phyloP scores from a whole-genome alignment of 2,888 invertebrate species.

The Pristionchus arcanus region DNA sequence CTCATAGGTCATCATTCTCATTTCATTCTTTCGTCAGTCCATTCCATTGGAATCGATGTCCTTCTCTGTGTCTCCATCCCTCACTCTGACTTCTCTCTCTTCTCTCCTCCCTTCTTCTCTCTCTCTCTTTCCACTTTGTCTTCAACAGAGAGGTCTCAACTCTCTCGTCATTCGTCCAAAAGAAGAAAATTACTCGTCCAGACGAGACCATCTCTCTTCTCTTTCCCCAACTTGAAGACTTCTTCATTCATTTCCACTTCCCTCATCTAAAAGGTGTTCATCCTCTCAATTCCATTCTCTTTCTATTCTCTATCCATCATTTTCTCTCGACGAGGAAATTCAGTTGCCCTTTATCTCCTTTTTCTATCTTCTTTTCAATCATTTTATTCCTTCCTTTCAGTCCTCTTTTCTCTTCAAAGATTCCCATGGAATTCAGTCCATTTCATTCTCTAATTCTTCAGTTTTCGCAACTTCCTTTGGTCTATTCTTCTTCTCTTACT shows the following conservation, averaged over 20 bases:
- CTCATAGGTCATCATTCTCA: conserved; percentile 52
- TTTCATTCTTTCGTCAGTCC: conserved; percentile 8
- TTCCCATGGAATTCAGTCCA: background rate
- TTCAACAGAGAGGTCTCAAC: conserved; percentile 18
- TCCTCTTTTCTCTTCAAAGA: conserved; percentile 20
- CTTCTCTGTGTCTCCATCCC: conserved; percentile 36
- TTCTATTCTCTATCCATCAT: background rate
- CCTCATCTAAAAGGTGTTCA: background rate
- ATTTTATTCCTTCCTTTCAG: background rate
- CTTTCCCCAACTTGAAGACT: background rate
- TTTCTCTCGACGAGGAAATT: background rate
- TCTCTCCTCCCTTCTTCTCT: conserved; percentile 54
- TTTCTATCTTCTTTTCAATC: background rate
- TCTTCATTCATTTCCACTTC: conserved; percentile 33
- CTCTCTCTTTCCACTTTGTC: conserved; percentile 54
- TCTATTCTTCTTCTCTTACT: background rate
- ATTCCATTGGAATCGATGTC: conserved; percentile 35
- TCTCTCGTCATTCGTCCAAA: conserved; percentile 41
- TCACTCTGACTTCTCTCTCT: background rate
- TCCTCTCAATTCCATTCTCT: background rate
- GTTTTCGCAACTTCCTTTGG: background rate
- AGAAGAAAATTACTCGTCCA: conserved; percentile 45
- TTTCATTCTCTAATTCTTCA: background rate
- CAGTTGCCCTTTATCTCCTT: conserved; percentile 14
- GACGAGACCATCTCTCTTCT: background rate